phyloP scores from a whole-genome alignment of 2,888 invertebrate species.

The Phaedon cochleariae region DNA sequence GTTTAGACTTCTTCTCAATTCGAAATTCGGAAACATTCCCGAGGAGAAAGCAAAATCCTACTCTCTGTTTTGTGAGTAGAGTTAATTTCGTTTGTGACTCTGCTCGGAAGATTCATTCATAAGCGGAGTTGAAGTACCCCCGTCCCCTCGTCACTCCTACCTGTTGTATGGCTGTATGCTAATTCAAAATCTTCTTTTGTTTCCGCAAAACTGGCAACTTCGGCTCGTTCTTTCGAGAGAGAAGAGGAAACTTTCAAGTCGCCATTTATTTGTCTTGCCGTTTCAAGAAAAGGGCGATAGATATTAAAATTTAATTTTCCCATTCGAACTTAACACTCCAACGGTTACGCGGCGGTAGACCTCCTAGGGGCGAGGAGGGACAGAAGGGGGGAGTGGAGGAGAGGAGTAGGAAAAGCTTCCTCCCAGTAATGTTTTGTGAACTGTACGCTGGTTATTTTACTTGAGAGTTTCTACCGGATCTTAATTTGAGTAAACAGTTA shows the following conservation, averaged over 20 bases:
- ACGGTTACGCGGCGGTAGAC: conserved; percentile 32
- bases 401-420: not conserved
- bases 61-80: too few species aligned
- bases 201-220: conserved; percentile 49
- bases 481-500: not conserved
- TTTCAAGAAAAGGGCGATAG: conserved; percentile 44
- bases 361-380: not conserved
- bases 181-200: conserved; percentile 54
- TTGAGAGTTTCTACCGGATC: not conserved
- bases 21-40: too few species aligned
- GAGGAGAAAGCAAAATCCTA: too few species aligned
- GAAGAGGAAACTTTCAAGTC: conserved; percentile 46
- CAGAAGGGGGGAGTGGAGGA: not conserved
- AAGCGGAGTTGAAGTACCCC: not conserved
- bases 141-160: conserved; percentile 32
- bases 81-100: too few species aligned
- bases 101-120: too few species aligned
- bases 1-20: too few species aligned
- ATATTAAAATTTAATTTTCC: conserved; percentile 56
- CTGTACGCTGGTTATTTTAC: not conserved
- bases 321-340: conserved; percentile 44
- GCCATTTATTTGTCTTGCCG: conserved; percentile 49
- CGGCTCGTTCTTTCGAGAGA: conserved; percentile 30
- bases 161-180: conserved; percentile 57
- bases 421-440: not conserved